Evolutionary conservation across 2,888 invertebrate genomes (phyloP).

Genomic region (Zygogramma bicolorata): DNA sequence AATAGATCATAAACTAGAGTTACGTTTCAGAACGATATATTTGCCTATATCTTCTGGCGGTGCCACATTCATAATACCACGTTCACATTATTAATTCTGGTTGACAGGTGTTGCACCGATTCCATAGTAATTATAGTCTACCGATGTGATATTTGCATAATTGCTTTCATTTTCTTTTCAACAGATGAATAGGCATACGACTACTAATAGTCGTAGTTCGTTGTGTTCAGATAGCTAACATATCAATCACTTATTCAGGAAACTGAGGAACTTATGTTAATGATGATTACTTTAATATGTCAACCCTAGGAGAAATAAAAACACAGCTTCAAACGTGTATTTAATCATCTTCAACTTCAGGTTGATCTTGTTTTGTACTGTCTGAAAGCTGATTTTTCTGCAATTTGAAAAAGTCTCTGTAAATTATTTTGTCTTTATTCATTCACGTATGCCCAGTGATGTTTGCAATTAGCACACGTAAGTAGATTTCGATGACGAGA

Average conservation of each 20-base stretch:
- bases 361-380: no score
- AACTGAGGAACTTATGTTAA: neutral
- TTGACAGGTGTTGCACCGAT: constrained; percentile 22
- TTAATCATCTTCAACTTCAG: no score
- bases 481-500: no score
- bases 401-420: no score
- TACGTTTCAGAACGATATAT: neutral
- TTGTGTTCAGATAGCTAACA: neutral
- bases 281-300: no score
- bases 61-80: neutral
- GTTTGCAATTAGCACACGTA: no score
- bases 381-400: no score
- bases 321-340: no score
- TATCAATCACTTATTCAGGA: no score
- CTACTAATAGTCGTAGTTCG: constrained; percentile 38
- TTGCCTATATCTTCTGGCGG: neutral
- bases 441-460: no score
- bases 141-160: constrained; percentile 22
- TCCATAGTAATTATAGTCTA: constrained; percentile 19
- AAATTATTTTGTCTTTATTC: no score
- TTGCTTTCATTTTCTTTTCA: constrained; percentile 29
- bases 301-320: no score
- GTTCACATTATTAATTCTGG: constrained; percentile 12
- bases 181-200: constrained; percentile 33
- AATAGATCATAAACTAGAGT: neutral